Evolutionary conservation across 2,113 vertebrate genomes (phyloP), one percentile per base, ranked within the genome.

Genomic region (Macaca nemestrina): DNA sequence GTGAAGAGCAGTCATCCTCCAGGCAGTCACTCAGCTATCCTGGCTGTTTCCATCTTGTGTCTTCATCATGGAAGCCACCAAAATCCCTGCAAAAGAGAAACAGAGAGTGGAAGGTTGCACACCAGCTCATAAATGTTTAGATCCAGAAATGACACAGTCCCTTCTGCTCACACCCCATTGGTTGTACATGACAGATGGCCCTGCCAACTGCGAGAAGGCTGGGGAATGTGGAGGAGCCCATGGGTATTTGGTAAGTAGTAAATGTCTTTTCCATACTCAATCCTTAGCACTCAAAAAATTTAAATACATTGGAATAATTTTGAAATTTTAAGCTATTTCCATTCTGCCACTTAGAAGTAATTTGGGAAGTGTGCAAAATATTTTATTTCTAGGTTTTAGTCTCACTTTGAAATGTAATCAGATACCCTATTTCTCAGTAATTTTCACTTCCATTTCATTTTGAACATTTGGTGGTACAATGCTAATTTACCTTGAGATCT

Each of bases 381-480:
- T 92, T 85, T 78, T 89, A n/a, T 96, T 80, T 84, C 79, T 59
- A 14, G 59, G 17, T 25, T 75, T 94, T 57, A 52, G 48, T 82
- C 1, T 23, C 0, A 0, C 0, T 0, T 30, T 83, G 50, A 72
- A 80, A 95, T 98, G 98, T 98, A 76, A 95, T 78, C 75, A 86
- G 38, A 67, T 6, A 38, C 13, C 6, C 25, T 76, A 1, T 90
- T 92, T 85, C 68, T 68, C 35, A 25, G 80, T 75, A 95, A 93
- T 87, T 80, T 30, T 88, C 23, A 55, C 78, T 92, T 92, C 61
- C 75, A 8, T 82, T 88, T 89, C 38, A 57, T 94, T 96, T 83
- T 93, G 86, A 96, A 67, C 57, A 79, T 95, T 96, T 91, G 57
- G 18, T 95, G 90, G 95, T 93, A 86, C 35, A 96, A 45, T 90